These are phyloP conservation scores for Leptosomus discolor DNA, from an alignment of 2,113 vertebrate genomes.

Conservation along the genomic window DNA sequence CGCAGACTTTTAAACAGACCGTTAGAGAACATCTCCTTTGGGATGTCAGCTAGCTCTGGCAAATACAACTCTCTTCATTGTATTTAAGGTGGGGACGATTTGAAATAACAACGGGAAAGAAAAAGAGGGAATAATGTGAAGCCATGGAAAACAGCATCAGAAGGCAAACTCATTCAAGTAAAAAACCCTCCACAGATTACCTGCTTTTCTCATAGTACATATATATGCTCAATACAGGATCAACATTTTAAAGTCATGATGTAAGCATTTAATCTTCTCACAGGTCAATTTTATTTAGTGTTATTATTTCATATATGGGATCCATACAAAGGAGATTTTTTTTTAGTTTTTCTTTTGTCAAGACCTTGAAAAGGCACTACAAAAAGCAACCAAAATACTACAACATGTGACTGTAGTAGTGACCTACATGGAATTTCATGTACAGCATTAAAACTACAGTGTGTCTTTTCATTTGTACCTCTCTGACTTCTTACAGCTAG, in stretches of 20 bases:
- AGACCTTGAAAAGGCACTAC: background rate
- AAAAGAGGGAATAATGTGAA: background rate
- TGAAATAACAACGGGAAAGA: background rate
- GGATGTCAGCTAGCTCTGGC: background rate
- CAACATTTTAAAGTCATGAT: background rate
- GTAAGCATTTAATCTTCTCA: background rate
- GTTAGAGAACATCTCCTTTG: background rate
- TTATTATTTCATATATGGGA: background rate
- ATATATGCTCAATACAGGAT: background rate
- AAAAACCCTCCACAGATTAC: background rate
- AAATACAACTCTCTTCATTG: background rate
- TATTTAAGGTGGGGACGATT: background rate
- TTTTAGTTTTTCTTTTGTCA: background rate
- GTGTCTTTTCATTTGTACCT: background rate
- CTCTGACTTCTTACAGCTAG: background rate
- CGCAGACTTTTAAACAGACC: background rate
- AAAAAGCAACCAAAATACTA: background rate
- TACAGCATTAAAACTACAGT: background rate
- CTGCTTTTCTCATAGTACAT: background rate
- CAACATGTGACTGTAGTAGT: background rate
- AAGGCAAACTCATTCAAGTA: background rate
- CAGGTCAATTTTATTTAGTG: background rate
- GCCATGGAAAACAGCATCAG: background rate
- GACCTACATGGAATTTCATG: background rate
- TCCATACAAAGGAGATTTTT: background rate